Base-by-base conservation (phyloP, 2,888 invertebrate genomes). In the Mythimna loreyi region DNA sequence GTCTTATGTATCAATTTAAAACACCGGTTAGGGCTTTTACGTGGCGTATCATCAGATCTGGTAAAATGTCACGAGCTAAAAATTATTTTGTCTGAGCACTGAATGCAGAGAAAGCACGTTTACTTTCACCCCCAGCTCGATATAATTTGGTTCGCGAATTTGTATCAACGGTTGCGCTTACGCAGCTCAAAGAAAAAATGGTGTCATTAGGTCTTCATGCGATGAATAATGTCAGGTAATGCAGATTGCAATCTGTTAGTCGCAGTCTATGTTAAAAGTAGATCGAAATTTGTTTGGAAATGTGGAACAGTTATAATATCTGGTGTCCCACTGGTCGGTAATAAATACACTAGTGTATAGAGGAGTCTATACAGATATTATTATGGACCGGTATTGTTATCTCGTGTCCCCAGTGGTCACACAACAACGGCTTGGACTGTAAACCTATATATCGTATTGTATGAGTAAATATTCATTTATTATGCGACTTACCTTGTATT, bases 81-180 rank as follows among this genome's bases (percentile, higher is more conserved):
- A 84, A 84, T 67, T 82, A 81, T 85, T 84, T 83, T 84, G 86
- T 86, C 85, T 89, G 47, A 86, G 81, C 67, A 78, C 83, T 82
- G 83, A 85, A 83, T 85, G 83, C 84, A 93, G 95, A 90, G 95
- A 95, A 95, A 94, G 95, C 91, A 82, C 81, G 84, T 85, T 86
- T 89, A 91, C 93, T 92, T 93, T 92, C 92, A 90, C 91, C 90
- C 91, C 83, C 79, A 82, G 76, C 80, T 83, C 82, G 79, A 85
- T 87, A 91, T 88, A 87, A 92, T 91, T 92, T 85, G 84, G 89
- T 85, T 83, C 86, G 91, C 89, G 89, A 92, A 94, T 92, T 90
- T 91, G 92, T 94, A 94, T 89, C 93, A 91, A 88, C 88, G 88
- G 85, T 89, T 88, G 89, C 82, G 86, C 88, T 84, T 89, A 89